Conservation (phyloP, 2,113 vertebrate species). For the Marmota flaviventris region DNA sequence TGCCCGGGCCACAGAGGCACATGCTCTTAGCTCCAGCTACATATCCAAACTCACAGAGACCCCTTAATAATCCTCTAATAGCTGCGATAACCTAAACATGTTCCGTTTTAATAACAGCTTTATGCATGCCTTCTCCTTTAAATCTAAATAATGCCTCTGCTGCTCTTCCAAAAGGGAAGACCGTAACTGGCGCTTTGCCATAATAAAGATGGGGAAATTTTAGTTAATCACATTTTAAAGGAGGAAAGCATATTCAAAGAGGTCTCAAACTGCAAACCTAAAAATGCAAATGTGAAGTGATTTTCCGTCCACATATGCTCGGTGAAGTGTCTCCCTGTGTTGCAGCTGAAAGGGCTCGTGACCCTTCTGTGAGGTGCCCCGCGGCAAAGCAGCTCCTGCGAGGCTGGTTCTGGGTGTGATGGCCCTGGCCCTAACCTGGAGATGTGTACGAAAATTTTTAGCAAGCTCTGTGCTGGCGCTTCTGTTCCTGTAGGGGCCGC, state of each 20-base stretch:
- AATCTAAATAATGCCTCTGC: conserved; percentile 71
- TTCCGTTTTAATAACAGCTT: conserved; percentile 61
- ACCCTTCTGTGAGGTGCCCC: neutral
- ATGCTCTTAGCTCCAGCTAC: neutral
- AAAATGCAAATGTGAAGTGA: conserved; percentile 23
- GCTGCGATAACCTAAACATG: conserved; percentile 24
- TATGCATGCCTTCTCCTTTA: conserved; percentile 56
- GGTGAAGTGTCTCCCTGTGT: neutral
- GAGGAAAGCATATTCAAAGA: conserved; percentile 64
- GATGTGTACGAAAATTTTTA: too few species aligned
- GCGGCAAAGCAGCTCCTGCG: neutral
- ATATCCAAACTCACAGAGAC: neutral
- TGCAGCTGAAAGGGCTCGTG: neutral
- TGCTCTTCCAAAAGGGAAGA: conserved; percentile 63
- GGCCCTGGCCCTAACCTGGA: too few species aligned
- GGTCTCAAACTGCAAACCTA: conserved; percentile 76
- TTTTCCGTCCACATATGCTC: conserved; percentile 56
- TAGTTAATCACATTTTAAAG: conserved; percentile 74
- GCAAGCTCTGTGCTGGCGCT: neutral
- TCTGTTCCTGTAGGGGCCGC: rapidly evolving
- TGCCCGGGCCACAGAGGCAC: rapidly evolving
- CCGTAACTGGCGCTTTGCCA: conserved; percentile 56
- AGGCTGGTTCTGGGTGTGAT: neutral
- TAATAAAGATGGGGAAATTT: conserved; percentile 67
- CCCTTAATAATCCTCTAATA: conserved; percentile 24